phyloP scores from a whole-genome alignment of 1,140 invertebrate genomes.

The Trichomalopsis sarcophagae region DNA sequence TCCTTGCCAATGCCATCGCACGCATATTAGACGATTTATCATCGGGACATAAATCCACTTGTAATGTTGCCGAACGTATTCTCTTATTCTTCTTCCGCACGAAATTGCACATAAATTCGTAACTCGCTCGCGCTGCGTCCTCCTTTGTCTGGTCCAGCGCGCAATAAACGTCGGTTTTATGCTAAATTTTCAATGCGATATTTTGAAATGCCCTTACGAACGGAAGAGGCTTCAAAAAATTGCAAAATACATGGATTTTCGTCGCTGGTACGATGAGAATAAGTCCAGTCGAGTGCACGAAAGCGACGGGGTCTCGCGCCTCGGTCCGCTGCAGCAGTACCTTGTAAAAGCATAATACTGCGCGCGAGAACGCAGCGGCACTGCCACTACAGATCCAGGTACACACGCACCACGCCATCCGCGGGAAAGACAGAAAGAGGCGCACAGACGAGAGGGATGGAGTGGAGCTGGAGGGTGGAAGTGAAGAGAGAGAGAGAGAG shows the following conservation, averaged over 20 bases:
- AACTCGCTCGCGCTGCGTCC: not conserved
- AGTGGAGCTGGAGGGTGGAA: not conserved
- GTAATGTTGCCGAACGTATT: not conserved
- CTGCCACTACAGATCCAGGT: slow-evolving; percentile 27
- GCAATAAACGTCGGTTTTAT: too few species aligned
- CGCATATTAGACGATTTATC: slow-evolving; percentile 19
- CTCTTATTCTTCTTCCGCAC: not conserved
- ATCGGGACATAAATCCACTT: not conserved
- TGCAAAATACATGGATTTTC: too few species aligned
- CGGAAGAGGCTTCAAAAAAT: too few species aligned
- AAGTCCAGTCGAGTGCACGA: too few species aligned
- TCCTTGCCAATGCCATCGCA: slow-evolving; percentile 5
- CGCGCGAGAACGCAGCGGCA: not conserved
- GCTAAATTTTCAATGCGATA: too few species aligned
- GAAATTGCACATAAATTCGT: not conserved
- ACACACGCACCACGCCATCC: not conserved
- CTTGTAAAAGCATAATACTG: slow-evolving; percentile 21
- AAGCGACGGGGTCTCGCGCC: not conserved
- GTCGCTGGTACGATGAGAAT: too few species aligned
- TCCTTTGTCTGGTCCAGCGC: too few species aligned
- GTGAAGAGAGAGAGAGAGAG: slow-evolving; percentile 4
- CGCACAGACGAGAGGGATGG: not conserved
- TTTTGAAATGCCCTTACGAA: too few species aligned
- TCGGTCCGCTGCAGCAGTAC: not conserved
- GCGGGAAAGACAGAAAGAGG: not conserved